Evolutionary conservation across 1,140 invertebrate genomes (phyloP), one percentile per base, ranked within the genome.

Genomic region (Ctenoplectra terminalis): DNA sequence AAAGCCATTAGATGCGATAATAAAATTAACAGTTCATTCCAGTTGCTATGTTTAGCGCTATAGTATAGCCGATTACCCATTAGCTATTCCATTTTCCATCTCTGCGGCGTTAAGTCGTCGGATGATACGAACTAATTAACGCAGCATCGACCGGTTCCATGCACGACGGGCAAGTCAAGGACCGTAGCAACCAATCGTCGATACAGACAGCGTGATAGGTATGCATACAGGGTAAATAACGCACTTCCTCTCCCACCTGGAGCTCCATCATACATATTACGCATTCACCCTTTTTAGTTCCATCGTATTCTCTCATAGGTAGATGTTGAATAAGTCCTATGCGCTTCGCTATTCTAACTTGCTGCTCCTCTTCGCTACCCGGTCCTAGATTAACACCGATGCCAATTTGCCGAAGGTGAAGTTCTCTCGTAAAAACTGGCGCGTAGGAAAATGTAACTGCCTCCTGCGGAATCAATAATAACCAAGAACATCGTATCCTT

Each of bases 201-300:
- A 98, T 98, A 90, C 97, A 98, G 43, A 95, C 94, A 77, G 97
- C 97, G 93, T 99, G 98, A 93, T 99, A 99, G 46, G 96, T 97
- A 91, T 99, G 98, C 97, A 98, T 97, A 92, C 98, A 99, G 5
- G 98, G 98, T 84, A 99, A 94, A 94, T 97, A 98, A 50, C 98
- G 96, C 61, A 98, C 95, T 64, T 94, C 92, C 86, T 95, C 94
- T 60, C 96, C 97, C 20, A 97, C 95, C 40, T 95, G 93, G 92
- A 99, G 97, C 90, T 99, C 98, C 89, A 97, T 96, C 98, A 99
- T 99, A 92, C 98, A 99, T 90, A 99, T 99, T 15, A 98, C 98
- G 94, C 98, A 99, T 95, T 98, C 97, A 77, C 96, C 96, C 91
- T 98, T 98, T 91, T 98, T 98, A 67, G 95, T 95, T 4, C 97